Conservation (phyloP, 1,140 invertebrate genomes). For the Drosophila grimshawi region DNA sequence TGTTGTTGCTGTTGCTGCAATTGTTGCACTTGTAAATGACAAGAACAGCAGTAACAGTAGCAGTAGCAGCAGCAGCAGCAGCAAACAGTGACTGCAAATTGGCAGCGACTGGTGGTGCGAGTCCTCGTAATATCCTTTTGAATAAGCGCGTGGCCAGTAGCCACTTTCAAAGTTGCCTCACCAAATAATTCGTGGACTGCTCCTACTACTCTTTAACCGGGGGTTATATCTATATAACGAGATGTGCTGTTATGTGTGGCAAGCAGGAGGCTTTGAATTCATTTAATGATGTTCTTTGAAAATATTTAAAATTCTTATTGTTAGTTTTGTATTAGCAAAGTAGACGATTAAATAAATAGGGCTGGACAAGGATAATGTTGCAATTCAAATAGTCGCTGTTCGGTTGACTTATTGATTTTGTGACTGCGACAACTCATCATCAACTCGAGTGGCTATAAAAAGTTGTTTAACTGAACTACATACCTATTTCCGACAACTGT, state of each 20-base stretch:
- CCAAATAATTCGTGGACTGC: conserved; percentile 15
- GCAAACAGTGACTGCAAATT: background rate
- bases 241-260: background rate
- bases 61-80: conserved; percentile 19
- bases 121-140: conserved; percentile 67
- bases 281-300: too few relatives aligned
- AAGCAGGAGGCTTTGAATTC: background rate
- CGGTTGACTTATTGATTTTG: too few relatives aligned
- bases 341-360: too few relatives aligned
- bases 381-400: background rate
- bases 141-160: conserved; percentile 50
- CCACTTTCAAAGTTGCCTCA: conserved; percentile 28
- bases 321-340: too few relatives aligned
- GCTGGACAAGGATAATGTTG: too few relatives aligned
- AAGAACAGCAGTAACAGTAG: conserved; percentile 45
- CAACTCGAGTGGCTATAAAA: background rate
- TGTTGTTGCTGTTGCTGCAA: conserved; percentile 21
- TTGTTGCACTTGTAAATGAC: conserved; percentile 70
- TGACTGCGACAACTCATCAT: too few relatives aligned
- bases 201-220: background rate
- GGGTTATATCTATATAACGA: background rate
- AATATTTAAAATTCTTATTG: too few relatives aligned
- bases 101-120: conserved; percentile 47
- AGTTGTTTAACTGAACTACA: background rate
- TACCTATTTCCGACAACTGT: background rate